Conservation (phyloP, 2,797 vertebrate genomes). For the Rhincodon typus region DNA sequence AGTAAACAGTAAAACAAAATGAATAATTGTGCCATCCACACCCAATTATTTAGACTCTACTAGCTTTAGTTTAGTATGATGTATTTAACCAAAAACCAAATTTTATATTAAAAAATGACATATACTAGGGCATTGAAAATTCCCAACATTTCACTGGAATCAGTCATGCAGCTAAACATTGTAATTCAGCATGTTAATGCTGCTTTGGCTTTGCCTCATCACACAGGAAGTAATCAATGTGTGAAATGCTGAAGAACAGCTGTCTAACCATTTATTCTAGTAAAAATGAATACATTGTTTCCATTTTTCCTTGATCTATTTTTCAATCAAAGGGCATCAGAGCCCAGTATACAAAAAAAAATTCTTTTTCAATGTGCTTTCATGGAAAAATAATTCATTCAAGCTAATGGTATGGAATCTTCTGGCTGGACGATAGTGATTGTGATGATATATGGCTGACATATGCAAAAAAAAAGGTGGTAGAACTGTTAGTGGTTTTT, state of each 20-base stretch:
- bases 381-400: background rate
- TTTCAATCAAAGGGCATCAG: background rate
- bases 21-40: background rate
- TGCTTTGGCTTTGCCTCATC: slow-evolving; percentile 6
- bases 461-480: no score
- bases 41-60: no score
- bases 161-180: background rate
- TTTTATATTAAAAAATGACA: background rate
- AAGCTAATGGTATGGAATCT: background rate
- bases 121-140: background rate
- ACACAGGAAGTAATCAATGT: slow-evolving; percentile 4
- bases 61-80: background rate
- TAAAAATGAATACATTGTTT: background rate
- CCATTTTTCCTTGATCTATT: no score
- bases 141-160: background rate
- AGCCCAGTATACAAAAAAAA: background rate
- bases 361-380: background rate
- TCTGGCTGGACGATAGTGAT: background rate
- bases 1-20: background rate
- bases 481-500: background rate
- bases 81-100: background rate
- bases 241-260: background rate
- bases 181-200: background rate
- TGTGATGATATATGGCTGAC: background rate
- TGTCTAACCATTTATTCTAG: background rate